Evolutionary conservation across 1,140 invertebrate genomes (phyloP), one percentile per base, ranked within the genome.

Genomic region (Pygmarrhopalites habei): DNA sequence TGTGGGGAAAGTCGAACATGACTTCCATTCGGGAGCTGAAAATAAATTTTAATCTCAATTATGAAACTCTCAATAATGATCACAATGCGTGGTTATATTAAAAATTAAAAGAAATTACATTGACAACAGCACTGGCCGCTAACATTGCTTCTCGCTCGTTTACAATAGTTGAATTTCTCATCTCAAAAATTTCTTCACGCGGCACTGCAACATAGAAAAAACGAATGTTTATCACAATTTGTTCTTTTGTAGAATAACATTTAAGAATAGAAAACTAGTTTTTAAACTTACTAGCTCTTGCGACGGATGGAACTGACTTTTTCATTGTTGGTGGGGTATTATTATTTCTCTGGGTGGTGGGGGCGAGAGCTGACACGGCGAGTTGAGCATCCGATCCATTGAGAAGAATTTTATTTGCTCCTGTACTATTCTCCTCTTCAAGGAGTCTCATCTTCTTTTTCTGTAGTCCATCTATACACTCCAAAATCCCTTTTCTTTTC

Each of bases 391-490:
- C 44, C 5, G 44, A 46, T n/a, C 21, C 21, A 46, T 46, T 46
- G 10, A 46, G n/a, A 5, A 46, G 19, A 10, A 46, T 21, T 46
- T 46, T 46, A 46, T 46, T 46, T 4, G 19, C n/a, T 14, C 14
- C 56, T 61, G 35, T 28, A 41, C 12, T 4, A 26, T 15, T 29
- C 10, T 52, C 23, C 10, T 68, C 62, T 30, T 65, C 64, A 5
- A 67, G 51, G 12, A 66, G 39, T 26, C 49, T 60, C 57, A 67
- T 55, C 43, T 63, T 67, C 52, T 70, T 70, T 47, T 58, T 41
- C 35, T 70, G 62, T 7, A 70, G 58, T 2, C 68, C 68, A 43
- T 70, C 68, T 23, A 67, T 67, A 25, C 68, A 70, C 32, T 70
- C 68, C 21, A 58, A 58, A 14, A 70, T 58, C 29, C 51, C 58